Evolutionary conservation across 2,888 invertebrate species (phyloP).

Genomic region (Ecliptopera silaceata): DNA sequence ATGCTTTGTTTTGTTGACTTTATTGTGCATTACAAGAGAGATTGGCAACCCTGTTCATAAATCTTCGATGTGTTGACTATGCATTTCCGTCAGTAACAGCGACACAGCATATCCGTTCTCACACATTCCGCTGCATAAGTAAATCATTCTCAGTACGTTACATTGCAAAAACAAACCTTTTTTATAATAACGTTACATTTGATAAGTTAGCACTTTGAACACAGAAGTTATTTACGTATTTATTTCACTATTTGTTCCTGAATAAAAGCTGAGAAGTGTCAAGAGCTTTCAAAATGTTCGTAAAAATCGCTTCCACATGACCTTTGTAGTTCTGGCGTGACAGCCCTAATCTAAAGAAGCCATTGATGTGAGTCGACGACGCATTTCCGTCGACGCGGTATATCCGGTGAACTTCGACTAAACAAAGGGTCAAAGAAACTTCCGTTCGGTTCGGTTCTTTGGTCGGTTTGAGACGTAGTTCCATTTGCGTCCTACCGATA

Average conservation of each 20-base stretch:
- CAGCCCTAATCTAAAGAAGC: conserved; percentile 40
- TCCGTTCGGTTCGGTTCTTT: conserved; percentile 59
- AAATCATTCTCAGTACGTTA: conserved; percentile 20
- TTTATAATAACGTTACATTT: neutral
- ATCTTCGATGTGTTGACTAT: conserved; percentile 23
- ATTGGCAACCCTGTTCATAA: conserved; percentile 17
- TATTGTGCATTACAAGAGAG: neutral
- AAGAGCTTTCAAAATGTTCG: no score
- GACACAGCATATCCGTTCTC: conserved; percentile 26
- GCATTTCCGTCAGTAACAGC: conserved; percentile 25
- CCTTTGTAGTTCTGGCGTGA: conserved; percentile 10
- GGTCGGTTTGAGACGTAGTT: neutral
- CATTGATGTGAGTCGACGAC: conserved; percentile 47
- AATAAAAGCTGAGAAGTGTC: neutral
- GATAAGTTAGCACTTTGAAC: neutral
- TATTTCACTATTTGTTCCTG: neutral
- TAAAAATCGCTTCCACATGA: neutral
- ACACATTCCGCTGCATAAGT: conserved; percentile 21
- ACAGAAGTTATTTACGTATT: no score
- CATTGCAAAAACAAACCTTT: conserved; percentile 7
- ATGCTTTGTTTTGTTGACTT: neutral
- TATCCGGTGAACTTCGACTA: conserved; percentile 65
- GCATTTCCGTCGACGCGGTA: conserved; percentile 68
- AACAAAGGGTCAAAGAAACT: conserved; percentile 79
- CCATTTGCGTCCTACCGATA: neutral